phyloP scores from a whole-genome alignment of 1,140 invertebrate genomes.

The Diplogasteroides magnus region DNA sequence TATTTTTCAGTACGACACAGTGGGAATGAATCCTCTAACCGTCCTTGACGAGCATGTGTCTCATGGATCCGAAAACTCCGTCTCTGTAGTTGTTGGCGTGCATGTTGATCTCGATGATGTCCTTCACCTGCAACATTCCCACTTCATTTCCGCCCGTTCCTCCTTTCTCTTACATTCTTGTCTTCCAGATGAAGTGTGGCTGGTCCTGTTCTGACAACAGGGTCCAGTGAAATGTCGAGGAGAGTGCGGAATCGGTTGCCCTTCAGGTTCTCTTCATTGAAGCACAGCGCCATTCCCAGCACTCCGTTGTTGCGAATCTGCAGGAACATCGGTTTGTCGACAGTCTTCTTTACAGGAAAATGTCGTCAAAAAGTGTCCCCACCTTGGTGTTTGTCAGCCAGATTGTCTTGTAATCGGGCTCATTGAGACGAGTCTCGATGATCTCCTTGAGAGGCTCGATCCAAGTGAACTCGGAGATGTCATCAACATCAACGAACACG shows the following conservation, averaged over 20 bases:
- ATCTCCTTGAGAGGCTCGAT: constrained; percentile 63
- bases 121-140: constrained; percentile 60
- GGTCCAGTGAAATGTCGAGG: constrained; percentile 46
- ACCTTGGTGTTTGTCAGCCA: constrained; percentile 66
- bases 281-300: constrained; percentile 79
- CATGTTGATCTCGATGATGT: constrained; percentile 71
- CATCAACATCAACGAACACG: constrained; percentile 56
- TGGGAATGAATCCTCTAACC: constrained; percentile 38
- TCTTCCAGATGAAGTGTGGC: constrained; percentile 65
- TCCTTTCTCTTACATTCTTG: no score
- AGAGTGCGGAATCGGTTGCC: constrained; percentile 53
- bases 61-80: constrained; percentile 75
- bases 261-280: constrained; percentile 61
- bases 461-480: constrained; percentile 64
- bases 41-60: constrained; percentile 66
- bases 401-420: constrained; percentile 60
- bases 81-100: constrained; percentile 75
- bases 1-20: constrained; percentile 3
- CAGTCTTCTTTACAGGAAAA: no score
- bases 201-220: constrained; percentile 47
- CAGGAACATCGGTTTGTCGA: no score
- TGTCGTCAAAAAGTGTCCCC: background rate
- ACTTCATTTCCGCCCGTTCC: no score
- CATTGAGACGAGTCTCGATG: constrained; percentile 65
- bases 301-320: constrained; percentile 64